phyloP scores from a whole-genome alignment of 2,113 vertebrate species.

The Mola mola region DNA sequence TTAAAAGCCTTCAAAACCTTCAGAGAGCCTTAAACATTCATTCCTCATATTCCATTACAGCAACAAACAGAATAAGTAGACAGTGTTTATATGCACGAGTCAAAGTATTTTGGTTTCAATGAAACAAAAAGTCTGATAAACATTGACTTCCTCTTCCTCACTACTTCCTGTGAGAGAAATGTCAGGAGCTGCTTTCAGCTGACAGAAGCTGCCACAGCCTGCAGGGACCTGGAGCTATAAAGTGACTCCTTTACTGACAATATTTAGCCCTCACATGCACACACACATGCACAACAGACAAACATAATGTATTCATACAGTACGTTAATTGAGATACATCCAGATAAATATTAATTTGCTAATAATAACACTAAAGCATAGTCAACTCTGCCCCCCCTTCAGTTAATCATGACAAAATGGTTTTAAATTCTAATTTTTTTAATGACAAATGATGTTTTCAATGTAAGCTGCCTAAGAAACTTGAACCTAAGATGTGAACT shows the following conservation, averaged over 20 bases:
- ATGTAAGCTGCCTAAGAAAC: too few relatives aligned
- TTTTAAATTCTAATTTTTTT: neutral
- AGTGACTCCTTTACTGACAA: constrained; percentile 14
- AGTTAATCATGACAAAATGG: neutral
- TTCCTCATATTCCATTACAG: too few relatives aligned
- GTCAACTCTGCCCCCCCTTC: too few relatives aligned
- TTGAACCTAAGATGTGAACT: too few relatives aligned
- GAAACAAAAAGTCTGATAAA: constrained; percentile 27
- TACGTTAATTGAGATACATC: too few relatives aligned
- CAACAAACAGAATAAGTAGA: neutral
- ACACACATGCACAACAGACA: constrained; percentile 2
- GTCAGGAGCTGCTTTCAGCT: constrained; percentile 9
- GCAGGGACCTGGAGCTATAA: constrained; percentile 31
- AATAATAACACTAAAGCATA: too few relatives aligned
- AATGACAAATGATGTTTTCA: constrained; percentile 12
- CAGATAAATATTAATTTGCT: too few relatives aligned
- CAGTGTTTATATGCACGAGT: constrained; percentile 21
- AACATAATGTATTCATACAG: too few relatives aligned
- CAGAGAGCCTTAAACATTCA: too few relatives aligned
- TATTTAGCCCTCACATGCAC: constrained; percentile 23
- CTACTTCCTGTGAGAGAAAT: constrained; percentile 18
- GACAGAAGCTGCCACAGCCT: constrained; percentile 53
- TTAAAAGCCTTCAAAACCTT: too few relatives aligned
- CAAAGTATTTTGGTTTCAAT: constrained; percentile 8
- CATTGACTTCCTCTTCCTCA: constrained; percentile 3